These are phyloP conservation scores for Anadara kagoshimensis DNA, from an alignment of 1,140 invertebrate species.

Conservation along the genomic window DNA sequence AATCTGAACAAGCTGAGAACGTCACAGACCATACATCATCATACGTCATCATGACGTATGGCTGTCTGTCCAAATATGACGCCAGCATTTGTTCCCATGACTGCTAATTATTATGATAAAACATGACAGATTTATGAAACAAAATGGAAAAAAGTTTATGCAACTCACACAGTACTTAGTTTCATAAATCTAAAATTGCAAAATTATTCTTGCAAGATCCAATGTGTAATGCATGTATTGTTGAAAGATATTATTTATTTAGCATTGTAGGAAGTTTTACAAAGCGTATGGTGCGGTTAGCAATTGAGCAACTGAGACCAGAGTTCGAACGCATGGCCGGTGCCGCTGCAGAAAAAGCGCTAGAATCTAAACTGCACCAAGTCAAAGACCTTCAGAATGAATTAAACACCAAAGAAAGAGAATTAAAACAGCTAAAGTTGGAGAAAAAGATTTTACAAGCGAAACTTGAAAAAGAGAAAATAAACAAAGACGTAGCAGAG, in stretches of 20 bases:
- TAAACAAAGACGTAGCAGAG: slow-evolving; percentile 28
- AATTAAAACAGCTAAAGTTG: slow-evolving; percentile 44
- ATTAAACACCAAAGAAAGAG: slow-evolving; percentile 49
- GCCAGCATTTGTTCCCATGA: too few relatives aligned
- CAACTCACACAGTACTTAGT: too few relatives aligned
- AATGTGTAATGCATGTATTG: background rate
- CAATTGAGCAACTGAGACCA: slow-evolving; percentile 50
- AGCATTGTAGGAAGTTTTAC: slow-evolving; percentile 55
- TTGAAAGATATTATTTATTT: slow-evolving; percentile 2
- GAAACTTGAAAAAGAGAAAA: slow-evolving; percentile 51
- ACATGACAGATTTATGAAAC: too few relatives aligned
- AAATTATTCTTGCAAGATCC: too few relatives aligned
- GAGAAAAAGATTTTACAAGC: slow-evolving; percentile 53
- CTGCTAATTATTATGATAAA: too few relatives aligned
- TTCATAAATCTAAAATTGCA: too few relatives aligned
- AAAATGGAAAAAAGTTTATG: too few relatives aligned
- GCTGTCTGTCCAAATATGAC: too few relatives aligned
- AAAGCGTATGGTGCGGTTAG: slow-evolving; percentile 53
- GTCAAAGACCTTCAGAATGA: slow-evolving; percentile 51
- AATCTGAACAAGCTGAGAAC: too few relatives aligned
- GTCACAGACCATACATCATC: too few relatives aligned
- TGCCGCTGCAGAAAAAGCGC: slow-evolving; percentile 45
- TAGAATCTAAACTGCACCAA: slow-evolving; percentile 49
- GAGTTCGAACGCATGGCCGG: slow-evolving; percentile 53
- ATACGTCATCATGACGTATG: too few relatives aligned